Evolutionary conservation across 2,888 invertebrate species (phyloP).

Genomic region (Sesamia inferens): DNA sequence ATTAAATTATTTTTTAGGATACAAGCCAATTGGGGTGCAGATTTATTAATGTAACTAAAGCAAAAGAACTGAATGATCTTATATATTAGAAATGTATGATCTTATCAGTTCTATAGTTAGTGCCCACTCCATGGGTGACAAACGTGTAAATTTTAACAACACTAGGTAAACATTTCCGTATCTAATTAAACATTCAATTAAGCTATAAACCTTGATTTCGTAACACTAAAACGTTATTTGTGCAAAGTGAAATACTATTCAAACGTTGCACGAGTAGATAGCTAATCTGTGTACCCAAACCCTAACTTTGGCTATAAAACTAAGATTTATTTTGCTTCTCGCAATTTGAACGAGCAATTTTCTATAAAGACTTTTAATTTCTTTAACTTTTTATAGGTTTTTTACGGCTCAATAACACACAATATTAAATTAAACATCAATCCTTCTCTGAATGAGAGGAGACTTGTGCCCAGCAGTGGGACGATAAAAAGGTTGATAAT

Average conservation of each 20-base stretch:
- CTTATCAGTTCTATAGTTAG: background rate
- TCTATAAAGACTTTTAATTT: background rate
- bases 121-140: background rate
- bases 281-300: slow-evolving; percentile 14
- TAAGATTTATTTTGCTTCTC: background rate
- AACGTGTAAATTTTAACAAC: background rate
- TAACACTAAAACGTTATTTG: slow-evolving; percentile 8
- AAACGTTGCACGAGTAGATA: slow-evolving; percentile 3
- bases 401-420: background rate
- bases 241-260: background rate
- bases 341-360: background rate
- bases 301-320: slow-evolving; percentile 30
- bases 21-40: background rate
- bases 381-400: background rate
- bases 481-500: too few relatives aligned
- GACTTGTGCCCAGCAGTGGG: too few relatives aligned
- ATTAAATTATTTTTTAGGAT: too few relatives aligned
- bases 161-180: background rate
- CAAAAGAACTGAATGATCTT: too few relatives aligned
- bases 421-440: too few relatives aligned
- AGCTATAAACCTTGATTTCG: slow-evolving; percentile 5
- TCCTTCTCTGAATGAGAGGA: too few relatives aligned
- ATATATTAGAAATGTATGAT: too few relatives aligned
- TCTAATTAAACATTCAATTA: background rate
- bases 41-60: background rate